Evolutionary conservation across 2,113 vertebrate genomes (phyloP).

Genomic region (Chaetodon auriga): DNA sequence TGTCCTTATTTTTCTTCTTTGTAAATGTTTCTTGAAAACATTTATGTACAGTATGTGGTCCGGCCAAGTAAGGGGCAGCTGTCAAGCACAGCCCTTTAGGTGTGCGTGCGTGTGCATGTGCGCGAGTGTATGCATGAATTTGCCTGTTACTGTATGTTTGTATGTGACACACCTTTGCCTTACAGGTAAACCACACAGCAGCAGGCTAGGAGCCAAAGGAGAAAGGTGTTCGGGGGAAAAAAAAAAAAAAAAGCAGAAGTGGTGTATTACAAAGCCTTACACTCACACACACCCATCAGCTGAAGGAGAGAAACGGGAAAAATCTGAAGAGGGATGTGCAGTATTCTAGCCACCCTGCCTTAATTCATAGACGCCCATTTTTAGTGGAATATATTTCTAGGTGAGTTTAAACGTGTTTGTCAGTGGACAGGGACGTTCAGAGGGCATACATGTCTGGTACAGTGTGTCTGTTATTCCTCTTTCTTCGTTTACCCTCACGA

Average conservation of each 20-base stretch:
- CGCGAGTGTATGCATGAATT: slow-evolving; percentile 66
- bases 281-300: slow-evolving; percentile 65
- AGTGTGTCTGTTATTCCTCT: slow-evolving; percentile 43
- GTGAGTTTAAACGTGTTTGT: slow-evolving; percentile 30
- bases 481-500: slow-evolving; percentile 29
- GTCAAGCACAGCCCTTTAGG: slow-evolving; percentile 73
- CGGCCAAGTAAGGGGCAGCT: slow-evolving; percentile 74
- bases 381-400: slow-evolving; percentile 40
- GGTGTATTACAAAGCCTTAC: slow-evolving; percentile 78
- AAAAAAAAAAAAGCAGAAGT: slow-evolving; percentile 20
- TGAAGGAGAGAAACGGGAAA: slow-evolving; percentile 12
- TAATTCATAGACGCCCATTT: slow-evolving; percentile 71
- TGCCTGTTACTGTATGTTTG: slow-evolving; percentile 72
- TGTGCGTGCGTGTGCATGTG: slow-evolving; percentile 70
- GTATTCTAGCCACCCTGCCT: slow-evolving; percentile 78
- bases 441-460: slow-evolving; percentile 52
- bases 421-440: slow-evolving; percentile 18
- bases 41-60: slow-evolving; percentile 69
- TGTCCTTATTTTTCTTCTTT: slow-evolving; percentile 49
- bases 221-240: slow-evolving; percentile 22
- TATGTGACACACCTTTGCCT: slow-evolving; percentile 81
- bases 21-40: slow-evolving; percentile 55
- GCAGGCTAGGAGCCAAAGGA: slow-evolving; percentile 78
- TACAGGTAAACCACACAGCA: slow-evolving; percentile 79
- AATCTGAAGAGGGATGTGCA: slow-evolving; percentile 66